Evolutionary conservation across 1,140 invertebrate species (phyloP).

Genomic region (Wiebesia pumilae): DNA sequence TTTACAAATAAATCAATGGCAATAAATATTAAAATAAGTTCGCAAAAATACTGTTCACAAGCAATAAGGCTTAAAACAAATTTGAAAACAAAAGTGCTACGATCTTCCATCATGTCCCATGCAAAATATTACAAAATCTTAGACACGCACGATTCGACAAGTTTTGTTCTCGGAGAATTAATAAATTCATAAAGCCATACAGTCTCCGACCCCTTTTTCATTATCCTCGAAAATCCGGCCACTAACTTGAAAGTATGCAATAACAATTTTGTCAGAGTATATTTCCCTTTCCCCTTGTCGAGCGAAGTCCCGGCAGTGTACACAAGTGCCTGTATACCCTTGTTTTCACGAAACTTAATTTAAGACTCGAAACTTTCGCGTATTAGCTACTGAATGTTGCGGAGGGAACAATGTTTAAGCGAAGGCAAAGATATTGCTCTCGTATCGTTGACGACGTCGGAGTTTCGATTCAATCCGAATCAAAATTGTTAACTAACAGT

Average conservation of each 20-base stretch:
- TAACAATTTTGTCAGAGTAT: slow-evolving; percentile 37
- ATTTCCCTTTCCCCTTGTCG: background rate
- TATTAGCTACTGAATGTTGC: background rate
- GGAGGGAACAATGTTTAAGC: slow-evolving; percentile 34
- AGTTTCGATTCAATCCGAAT: background rate
- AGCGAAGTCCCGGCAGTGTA: background rate
- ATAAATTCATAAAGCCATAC: slow-evolving; percentile 39
- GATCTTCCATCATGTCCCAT: background rate
- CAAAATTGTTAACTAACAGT: background rate
- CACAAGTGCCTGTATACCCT: background rate
- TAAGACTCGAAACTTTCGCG: slow-evolving; percentile 28
- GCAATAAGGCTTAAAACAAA: background rate
- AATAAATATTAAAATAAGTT: background rate
- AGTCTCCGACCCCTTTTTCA: background rate
- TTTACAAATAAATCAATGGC: slow-evolving; percentile 31
- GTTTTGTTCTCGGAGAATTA: slow-evolving; percentile 23
- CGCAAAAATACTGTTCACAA: background rate
- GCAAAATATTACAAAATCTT: background rate
- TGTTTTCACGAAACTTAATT: slow-evolving; percentile 49
- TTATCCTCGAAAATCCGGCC: slow-evolving; percentile 31
- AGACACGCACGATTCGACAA: background rate
- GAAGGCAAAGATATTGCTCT: slow-evolving; percentile 23
- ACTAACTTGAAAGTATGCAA: slow-evolving; percentile 46
- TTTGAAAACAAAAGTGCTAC: background rate
- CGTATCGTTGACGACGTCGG: slow-evolving; percentile 17